Evolutionary conservation across 2,888 invertebrate species (phyloP), one percentile per base, ranked within the genome.

Genomic region (Geotrupes spiniger): DNA sequence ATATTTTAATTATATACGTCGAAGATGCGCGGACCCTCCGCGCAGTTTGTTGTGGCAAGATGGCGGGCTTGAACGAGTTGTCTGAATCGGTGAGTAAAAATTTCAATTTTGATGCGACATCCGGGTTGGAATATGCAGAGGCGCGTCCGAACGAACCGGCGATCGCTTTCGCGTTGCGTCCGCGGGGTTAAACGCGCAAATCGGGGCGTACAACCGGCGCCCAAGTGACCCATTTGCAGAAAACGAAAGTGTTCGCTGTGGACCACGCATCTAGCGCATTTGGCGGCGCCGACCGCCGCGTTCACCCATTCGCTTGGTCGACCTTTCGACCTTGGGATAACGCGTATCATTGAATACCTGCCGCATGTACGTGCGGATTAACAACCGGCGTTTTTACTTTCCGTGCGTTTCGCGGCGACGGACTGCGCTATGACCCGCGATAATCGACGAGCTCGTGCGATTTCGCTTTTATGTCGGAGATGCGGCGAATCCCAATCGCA

Each of bases 11-110:
- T n/a, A n/a, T n/a, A n/a, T 14, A 8, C 11, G 33, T 6, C 9
- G 8, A 10, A 33, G 26, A 49, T 49, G 51, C 42, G 47, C 51
- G 40, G 41, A 16, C 21, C 14, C 26, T 46, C 29, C 45, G 57
- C 60, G 58, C 64, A 62, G 63, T 65, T 59, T 61, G 63, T 64
- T 59, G 61, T 63, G 64, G 61, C 62, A 68, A 66, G 63, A 68
- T 66, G 68, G 66, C 68, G 62, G 64, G 64, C 52, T 53, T 59
- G 56, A 55, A 53, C 57, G 61, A 63, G 62, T 60, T 65, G 65
- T 64, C 64, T 64, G 65, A 66, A 61, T 66, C 68, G 68, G 68
- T 68, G 59, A 64, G 68, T 63, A 52, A 48, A 51, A 51, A 53
- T 51, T 47, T 49, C 15, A 25, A 41, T 46, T 51, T 33, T 31